Evolutionary conservation across 2,113 vertebrate genomes (phyloP).

Genomic region (Mobula hypostoma): DNA sequence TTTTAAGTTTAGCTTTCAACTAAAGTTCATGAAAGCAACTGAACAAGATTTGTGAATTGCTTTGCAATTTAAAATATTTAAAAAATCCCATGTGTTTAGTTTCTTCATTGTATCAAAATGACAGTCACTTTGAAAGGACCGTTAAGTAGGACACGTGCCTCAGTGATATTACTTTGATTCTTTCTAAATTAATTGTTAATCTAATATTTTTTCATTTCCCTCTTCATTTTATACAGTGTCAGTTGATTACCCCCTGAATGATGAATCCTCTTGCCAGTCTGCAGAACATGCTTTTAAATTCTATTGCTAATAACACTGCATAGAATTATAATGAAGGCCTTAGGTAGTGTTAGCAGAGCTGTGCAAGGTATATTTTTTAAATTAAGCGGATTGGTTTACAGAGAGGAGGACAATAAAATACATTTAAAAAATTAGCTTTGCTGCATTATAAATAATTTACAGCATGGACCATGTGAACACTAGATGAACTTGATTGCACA

Average conservation of each 20-base stretch:
- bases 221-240: conserved; percentile 16
- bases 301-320: background rate
- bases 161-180: conserved; percentile 11
- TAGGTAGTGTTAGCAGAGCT: background rate
- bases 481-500: background rate
- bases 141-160: background rate
- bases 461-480: background rate
- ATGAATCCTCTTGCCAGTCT: conserved; percentile 13
- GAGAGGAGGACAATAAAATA: background rate
- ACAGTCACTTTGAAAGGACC: background rate
- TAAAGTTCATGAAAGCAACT: conserved; percentile 1
- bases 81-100: background rate
- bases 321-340: conserved; percentile 23
- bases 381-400: conserved; percentile 27
- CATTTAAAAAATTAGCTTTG: background rate
- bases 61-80: background rate
- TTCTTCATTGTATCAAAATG: background rate
- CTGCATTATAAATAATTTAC: conserved; percentile 22
- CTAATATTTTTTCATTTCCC: conserved; percentile 30
- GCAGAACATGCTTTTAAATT: conserved; percentile 16
- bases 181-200: conserved; percentile 24
- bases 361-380: conserved; percentile 26
- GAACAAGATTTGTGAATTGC: background rate
- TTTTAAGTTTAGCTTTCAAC: background rate
- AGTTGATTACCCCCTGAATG: conserved; percentile 28